phyloP scores from a whole-genome alignment of 2,888 invertebrate species.

The Anticlea derivata region DNA sequence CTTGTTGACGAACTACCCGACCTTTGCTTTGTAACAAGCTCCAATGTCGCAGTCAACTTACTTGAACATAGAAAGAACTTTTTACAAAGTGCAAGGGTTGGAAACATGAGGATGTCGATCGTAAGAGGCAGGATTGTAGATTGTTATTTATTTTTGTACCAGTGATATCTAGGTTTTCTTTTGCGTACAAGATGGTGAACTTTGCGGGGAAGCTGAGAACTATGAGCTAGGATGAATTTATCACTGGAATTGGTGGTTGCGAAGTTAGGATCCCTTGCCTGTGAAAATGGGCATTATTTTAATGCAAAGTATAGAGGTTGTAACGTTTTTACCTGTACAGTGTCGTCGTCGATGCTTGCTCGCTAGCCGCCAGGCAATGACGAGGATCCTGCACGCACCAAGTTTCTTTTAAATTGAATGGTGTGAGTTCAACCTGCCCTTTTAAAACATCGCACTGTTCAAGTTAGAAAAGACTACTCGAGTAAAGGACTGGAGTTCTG shows the following conservation, averaged over 20 bases:
- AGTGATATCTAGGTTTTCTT: slow-evolving; percentile 75
- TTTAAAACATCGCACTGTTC: slow-evolving; percentile 78
- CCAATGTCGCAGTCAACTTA: slow-evolving; percentile 54
- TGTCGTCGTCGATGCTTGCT: slow-evolving; percentile 67
- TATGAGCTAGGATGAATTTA: slow-evolving; percentile 75
- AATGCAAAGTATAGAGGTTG: slow-evolving; percentile 96
- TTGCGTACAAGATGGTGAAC: slow-evolving; percentile 77
- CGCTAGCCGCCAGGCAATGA: slow-evolving; percentile 50
- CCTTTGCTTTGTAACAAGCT: slow-evolving; percentile 80
- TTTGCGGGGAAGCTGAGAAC: slow-evolving; percentile 83
- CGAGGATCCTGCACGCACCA: slow-evolving; percentile 75
- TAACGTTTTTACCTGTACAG: slow-evolving; percentile 83
- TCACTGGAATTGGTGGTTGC: slow-evolving; percentile 78
- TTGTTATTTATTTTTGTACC: slow-evolving; percentile 61
- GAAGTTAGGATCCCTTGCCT: slow-evolving; percentile 84
- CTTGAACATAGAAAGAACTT: slow-evolving; percentile 60
- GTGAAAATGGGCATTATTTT: slow-evolving; percentile 94
- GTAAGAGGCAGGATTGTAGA: slow-evolving; percentile 66
- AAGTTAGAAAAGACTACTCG: slow-evolving; percentile 82
- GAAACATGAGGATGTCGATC: slow-evolving; percentile 63
- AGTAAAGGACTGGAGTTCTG: slow-evolving; percentile 83
- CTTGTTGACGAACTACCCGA: slow-evolving; percentile 80
- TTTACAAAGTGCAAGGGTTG: slow-evolving; percentile 77
- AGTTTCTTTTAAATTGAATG: slow-evolving; percentile 84
- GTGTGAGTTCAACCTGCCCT: slow-evolving; percentile 78